These are phyloP conservation scores for Aleiodes leptofemur DNA, from an alignment of 2,888 invertebrate species.

Conservation along the genomic window DNA sequence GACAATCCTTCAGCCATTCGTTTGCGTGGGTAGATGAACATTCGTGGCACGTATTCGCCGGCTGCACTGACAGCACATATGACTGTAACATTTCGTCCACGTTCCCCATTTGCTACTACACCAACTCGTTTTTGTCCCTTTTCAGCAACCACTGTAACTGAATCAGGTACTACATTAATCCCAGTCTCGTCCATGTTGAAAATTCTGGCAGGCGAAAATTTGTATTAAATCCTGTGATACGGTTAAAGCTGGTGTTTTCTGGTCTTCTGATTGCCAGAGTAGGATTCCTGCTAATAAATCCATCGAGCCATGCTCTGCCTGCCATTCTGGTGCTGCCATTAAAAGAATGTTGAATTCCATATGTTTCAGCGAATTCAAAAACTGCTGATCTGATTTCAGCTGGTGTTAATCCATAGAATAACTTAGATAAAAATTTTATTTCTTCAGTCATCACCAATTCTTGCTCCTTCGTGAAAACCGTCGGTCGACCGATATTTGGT, in stretches of 20 bases:
- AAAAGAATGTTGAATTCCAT: slow-evolving; percentile 60
- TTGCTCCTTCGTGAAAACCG: slow-evolving; percentile 56
- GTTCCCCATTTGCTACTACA: slow-evolving; percentile 70
- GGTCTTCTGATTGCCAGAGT: slow-evolving; percentile 46
- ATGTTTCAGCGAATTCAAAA: slow-evolving; percentile 57
- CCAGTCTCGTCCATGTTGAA: slow-evolving; percentile 54
- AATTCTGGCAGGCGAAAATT: slow-evolving; percentile 44
- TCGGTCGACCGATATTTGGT: slow-evolving; percentile 51
- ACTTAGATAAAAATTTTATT: slow-evolving; percentile 53
- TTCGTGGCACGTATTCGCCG: slow-evolving; percentile 72
- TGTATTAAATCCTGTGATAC: slow-evolving; percentile 35
- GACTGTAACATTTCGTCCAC: slow-evolving; percentile 71
- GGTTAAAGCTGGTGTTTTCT: slow-evolving; percentile 41
- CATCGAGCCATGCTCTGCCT: slow-evolving; percentile 62
- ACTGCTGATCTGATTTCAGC: slow-evolving; percentile 56
- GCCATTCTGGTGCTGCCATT: slow-evolving; percentile 56
- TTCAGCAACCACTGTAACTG: slow-evolving; percentile 69
- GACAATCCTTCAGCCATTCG: slow-evolving; percentile 70
- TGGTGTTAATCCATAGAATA: slow-evolving; percentile 59
- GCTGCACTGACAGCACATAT: slow-evolving; percentile 72
- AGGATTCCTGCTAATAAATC: slow-evolving; percentile 59
- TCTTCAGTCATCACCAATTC: slow-evolving; percentile 55
- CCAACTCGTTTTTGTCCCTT: slow-evolving; percentile 73
- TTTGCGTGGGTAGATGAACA: slow-evolving; percentile 75
- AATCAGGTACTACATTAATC: slow-evolving; percentile 53